Evolutionary conservation across 1,140 invertebrate genomes (phyloP), one percentile per base, ranked within the genome.

Genomic region (Diabrotica undecimpunctata): DNA sequence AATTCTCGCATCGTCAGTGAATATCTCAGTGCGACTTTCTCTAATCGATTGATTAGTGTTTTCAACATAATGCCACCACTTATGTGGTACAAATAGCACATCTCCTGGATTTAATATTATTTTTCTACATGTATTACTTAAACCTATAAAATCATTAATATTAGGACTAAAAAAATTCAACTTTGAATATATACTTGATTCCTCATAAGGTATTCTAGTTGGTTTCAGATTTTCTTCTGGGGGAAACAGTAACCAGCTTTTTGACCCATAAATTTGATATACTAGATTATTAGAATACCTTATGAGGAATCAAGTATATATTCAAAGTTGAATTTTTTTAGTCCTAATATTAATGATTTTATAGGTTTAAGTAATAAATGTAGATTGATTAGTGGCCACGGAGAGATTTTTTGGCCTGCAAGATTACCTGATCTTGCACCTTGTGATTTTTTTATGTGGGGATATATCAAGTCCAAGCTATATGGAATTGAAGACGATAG

Each of bases 261-360:
- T 99, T 72, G n/a, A n/a, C n/a, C n/a, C n/a, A n/a, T n/a, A n/a
- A n/a, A n/a, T n/a, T n/a, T n/a, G n/a, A n/a, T n/a, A n/a, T n/a
- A n/a, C n/a, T n/a, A n/a, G n/a, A n/a, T n/a, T n/a, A n/a, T n/a
- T 8, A 85, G 96, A 76, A 84, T 98, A 64, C 96, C 96, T 11
- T 98, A 95, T 82, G 96, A 98, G 83, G 96, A 99, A 77, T 97
- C 95, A 0, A 98, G 94, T 81, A 85, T 98, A 25, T 99, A 96
- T 78, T 96, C 93, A 77, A 82, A 86, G 79, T 82, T 91, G 38
- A 93, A 94, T 80, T 90, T 94, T 73, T 88, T 86, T 78, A 86
- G 85, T 77, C 84, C 87, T 53, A 66, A 61, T 58, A 12, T 62
- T 11, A n/a, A 65, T 38, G 61, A 76, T 67, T 12, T 60, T 60